These are phyloP conservation scores for Gobiocypris rarus DNA, from an alignment of 2,113 vertebrate species.

Conservation along the genomic window DNA sequence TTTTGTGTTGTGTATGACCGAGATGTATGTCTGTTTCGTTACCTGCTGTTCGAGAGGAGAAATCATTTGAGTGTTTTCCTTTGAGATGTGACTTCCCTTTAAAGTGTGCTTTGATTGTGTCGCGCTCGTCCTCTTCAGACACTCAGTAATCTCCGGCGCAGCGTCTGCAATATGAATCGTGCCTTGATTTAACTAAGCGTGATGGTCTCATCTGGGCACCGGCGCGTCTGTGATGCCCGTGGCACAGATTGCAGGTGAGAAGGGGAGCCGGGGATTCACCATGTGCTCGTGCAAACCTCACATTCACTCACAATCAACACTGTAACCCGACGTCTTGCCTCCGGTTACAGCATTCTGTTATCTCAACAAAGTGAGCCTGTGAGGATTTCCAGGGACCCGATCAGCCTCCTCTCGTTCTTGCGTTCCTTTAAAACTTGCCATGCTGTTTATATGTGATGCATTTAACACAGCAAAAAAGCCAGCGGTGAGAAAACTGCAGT, in stretches of 20 bases:
- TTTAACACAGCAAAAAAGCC: not conserved
- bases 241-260: constrained; percentile 33
- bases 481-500: too few species aligned
- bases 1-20: too few species aligned
- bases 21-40: constrained; percentile 12
- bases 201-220: constrained; percentile 56
- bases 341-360: constrained; percentile 53
- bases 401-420: not conserved
- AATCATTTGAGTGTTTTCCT: constrained; percentile 55
- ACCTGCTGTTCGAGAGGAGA: constrained; percentile 60
- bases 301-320: constrained; percentile 31
- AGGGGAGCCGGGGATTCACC: not conserved
- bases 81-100: constrained; percentile 64
- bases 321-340: constrained; percentile 32
- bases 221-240: constrained; percentile 49
- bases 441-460: not conserved
- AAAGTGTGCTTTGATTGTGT: constrained; percentile 67
- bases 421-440: not conserved
- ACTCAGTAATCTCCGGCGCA: not conserved
- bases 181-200: constrained; percentile 63
- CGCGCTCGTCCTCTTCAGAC: constrained; percentile 59
- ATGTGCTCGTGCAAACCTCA: not conserved
- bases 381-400: constrained; percentile 39
- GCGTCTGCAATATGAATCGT: constrained; percentile 59
- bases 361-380: constrained; percentile 64